These are phyloP conservation scores for Phaenicophaeus curvirostris DNA, from an alignment of 2,797 vertebrate species.

Conservation along the genomic window DNA sequence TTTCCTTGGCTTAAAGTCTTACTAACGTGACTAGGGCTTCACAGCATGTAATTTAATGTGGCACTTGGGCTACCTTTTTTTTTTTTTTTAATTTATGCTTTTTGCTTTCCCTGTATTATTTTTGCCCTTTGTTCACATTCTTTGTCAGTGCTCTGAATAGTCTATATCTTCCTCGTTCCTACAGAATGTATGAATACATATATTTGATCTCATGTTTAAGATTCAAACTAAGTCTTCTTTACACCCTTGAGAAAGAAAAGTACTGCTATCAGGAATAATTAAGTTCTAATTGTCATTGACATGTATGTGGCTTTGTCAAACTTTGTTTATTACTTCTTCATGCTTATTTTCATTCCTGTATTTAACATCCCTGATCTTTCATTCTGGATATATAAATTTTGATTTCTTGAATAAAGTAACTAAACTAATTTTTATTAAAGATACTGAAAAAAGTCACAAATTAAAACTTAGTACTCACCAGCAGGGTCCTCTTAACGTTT, in stretches of 20 bases:
- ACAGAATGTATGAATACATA: neutral
- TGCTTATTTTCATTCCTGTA: neutral
- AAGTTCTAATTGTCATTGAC: conserved; percentile 31
- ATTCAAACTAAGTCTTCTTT: neutral
- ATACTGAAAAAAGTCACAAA: neutral
- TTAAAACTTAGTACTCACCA: neutral
- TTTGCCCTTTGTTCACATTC: neutral
- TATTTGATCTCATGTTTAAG: conserved; percentile 2
- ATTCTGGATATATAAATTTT: neutral
- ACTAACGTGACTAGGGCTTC: neutral
- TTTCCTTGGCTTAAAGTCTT: neutral
- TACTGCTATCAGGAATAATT: conserved; percentile 14
- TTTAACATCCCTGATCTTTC: neutral
- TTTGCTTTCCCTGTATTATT: neutral
- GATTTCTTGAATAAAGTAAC: neutral
- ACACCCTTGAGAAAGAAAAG: conserved; percentile 9
- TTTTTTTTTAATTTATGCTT: neutral
- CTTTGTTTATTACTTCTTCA: neutral
- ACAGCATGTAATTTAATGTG: neutral
- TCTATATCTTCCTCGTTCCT: neutral
- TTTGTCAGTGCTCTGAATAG: neutral
- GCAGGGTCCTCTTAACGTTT: neutral
- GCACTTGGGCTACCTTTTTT: neutral
- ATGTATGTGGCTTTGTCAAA: conserved; percentile 1
- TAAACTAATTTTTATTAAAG: neutral